These are phyloP conservation scores for Drosophila aldrichi DNA, from an alignment of 2,888 invertebrate genomes.

Conservation along the genomic window DNA sequence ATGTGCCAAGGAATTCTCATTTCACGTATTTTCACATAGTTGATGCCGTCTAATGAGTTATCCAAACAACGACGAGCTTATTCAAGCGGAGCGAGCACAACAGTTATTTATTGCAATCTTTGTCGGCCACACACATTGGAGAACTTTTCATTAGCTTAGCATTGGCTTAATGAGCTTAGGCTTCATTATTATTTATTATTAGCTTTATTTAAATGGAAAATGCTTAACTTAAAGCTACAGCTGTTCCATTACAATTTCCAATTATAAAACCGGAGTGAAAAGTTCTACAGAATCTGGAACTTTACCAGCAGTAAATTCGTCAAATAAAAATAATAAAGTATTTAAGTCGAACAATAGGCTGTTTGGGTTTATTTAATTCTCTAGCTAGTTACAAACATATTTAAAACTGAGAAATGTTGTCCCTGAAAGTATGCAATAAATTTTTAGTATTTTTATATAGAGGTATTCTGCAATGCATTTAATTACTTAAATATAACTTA, in stretches of 20 bases:
- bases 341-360: too few relatives aligned
- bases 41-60: constrained; percentile 14
- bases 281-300: too few relatives aligned
- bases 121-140: background rate
- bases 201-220: background rate
- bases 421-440: constrained; percentile 3
- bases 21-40: constrained; percentile 7
- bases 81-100: background rate
- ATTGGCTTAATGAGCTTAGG: background rate
- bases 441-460: background rate
- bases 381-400: too few relatives aligned
- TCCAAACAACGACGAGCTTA: constrained; percentile 13
- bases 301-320: too few relatives aligned
- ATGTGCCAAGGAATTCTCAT: constrained; percentile 3
- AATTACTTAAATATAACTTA: background rate
- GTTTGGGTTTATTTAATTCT: too few relatives aligned
- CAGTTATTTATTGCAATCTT: constrained; percentile 6
- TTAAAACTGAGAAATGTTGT: background rate
- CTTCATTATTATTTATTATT: background rate
- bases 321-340: too few relatives aligned
- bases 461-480: background rate
- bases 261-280: too few relatives aligned
- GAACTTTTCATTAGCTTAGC: constrained; percentile 6
- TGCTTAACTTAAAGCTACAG: background rate
- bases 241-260: too few relatives aligned